phyloP scores from a whole-genome alignment of 2,888 invertebrate genomes.

The Crossocerus cetratus region DNA sequence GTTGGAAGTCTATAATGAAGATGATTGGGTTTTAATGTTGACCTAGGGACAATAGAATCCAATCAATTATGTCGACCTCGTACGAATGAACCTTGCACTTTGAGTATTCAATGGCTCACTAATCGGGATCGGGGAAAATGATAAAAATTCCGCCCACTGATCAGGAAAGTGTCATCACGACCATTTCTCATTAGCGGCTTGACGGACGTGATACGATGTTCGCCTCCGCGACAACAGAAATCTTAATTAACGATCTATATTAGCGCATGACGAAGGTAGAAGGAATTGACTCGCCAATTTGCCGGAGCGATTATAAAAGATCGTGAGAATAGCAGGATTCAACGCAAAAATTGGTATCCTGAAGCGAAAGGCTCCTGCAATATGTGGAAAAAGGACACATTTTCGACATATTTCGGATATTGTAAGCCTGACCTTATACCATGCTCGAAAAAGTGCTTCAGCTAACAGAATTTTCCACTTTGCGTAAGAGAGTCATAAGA shows the following conservation, averaged over 20 bases:
- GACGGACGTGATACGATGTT: background rate
- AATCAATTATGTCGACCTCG: too few relatives aligned
- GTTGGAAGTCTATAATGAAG: too few relatives aligned
- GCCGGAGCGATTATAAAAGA: background rate
- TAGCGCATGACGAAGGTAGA: background rate
- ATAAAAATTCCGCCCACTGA: too few relatives aligned
- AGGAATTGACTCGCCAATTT: background rate
- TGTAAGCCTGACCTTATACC: background rate
- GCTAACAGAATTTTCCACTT: slow-evolving; percentile 30
- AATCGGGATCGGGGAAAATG: too few relatives aligned
- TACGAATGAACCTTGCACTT: too few relatives aligned
- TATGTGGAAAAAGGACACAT: too few relatives aligned
- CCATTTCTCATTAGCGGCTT: background rate
- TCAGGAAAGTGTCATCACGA: background rate
- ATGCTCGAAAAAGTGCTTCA: background rate
- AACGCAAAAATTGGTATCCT: background rate
- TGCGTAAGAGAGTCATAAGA: slow-evolving; percentile 29
- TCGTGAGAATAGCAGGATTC: background rate
- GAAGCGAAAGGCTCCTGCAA: too few relatives aligned
- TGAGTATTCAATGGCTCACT: too few relatives aligned
- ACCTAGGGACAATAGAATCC: too few relatives aligned
- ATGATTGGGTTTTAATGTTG: too few relatives aligned
- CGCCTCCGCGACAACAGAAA: background rate
- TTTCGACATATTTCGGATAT: too few relatives aligned
- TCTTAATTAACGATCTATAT: background rate